These are phyloP conservation scores for Lysandra bellargus DNA, from an alignment of 2,888 invertebrate species.

Conservation along the genomic window DNA sequence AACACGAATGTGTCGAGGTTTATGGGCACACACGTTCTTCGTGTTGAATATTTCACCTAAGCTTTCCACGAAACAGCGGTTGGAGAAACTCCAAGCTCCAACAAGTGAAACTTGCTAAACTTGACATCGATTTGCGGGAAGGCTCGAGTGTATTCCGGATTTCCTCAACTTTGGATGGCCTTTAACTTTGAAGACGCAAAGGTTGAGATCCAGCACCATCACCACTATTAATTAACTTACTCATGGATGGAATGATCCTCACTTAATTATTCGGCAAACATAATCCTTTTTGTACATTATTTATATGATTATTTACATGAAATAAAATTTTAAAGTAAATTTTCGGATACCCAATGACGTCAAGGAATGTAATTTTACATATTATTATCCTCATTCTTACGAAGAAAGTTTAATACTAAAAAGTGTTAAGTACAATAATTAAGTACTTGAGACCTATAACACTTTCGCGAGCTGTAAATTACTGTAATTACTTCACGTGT, in stretches of 20 bases:
- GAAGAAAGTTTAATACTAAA: slow-evolving; percentile 20
- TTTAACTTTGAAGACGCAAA: not conserved
- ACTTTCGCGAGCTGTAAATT: slow-evolving; percentile 15
- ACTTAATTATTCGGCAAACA: not conserved
- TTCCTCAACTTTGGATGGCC: not conserved
- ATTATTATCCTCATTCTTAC: slow-evolving; percentile 5
- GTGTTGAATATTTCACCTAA: slow-evolving; percentile 18
- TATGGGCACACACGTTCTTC: slow-evolving; percentile 4
- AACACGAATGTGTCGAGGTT: not conserved
- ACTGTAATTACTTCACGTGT: slow-evolving; percentile 20
- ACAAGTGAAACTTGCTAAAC: slow-evolving; percentile 35
- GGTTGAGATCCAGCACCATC: not conserved
- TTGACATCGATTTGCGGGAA: slow-evolving; percentile 31
- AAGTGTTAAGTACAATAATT: slow-evolving; percentile 16
- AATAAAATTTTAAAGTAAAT: not conserved
- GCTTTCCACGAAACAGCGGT: slow-evolving; percentile 9
- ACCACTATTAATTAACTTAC: not conserved
- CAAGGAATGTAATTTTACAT: not conserved
- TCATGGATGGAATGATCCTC: not conserved
- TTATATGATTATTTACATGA: no score
- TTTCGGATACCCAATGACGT: not conserved
- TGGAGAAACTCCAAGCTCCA: slow-evolving; percentile 24
- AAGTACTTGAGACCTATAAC: not conserved
- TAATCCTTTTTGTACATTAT: no score
- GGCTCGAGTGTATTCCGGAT: slow-evolving; percentile 1